Evolutionary conservation across 2,797 vertebrate genomes (phyloP).

Genomic region (Paramormyrops hopkinsi): DNA sequence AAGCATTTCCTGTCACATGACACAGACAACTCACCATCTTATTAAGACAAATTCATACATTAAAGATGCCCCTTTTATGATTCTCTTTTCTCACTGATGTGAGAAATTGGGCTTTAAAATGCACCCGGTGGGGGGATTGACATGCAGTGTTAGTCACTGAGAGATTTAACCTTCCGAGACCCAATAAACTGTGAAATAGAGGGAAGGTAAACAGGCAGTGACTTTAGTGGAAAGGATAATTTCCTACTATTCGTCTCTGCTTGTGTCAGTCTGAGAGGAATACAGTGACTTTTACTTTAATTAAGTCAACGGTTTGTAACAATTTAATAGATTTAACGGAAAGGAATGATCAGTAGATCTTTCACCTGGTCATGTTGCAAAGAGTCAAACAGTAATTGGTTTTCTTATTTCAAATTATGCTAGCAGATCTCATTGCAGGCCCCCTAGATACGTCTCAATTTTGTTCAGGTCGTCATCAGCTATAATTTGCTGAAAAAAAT

Average conservation of each 20-base stretch:
- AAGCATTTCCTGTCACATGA: constrained; percentile 4
- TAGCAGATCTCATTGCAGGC: neutral
- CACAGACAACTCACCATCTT: neutral
- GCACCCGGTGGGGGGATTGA: neutral
- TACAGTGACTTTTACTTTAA: neutral
- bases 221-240: neutral
- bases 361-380: neutral
- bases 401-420: neutral
- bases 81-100: neutral
- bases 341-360: neutral
- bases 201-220: neutral
- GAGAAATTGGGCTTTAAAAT: neutral
- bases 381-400: neutral
- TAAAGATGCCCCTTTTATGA: neutral
- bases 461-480: neutral
- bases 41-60: neutral
- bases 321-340: neutral
- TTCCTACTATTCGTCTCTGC: neutral
- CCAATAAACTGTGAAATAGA: neutral
- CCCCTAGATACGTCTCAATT: neutral
- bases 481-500: neutral
- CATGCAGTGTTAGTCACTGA: neutral
- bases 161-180: neutral
- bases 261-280: neutral
- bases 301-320: neutral